A percentile compares a stretch with the other conserved stretches of the same genome.
phyloP scores from a whole-genome alignment of 2,113 vertebrate genomes.

The Scolopax mira region DNA sequence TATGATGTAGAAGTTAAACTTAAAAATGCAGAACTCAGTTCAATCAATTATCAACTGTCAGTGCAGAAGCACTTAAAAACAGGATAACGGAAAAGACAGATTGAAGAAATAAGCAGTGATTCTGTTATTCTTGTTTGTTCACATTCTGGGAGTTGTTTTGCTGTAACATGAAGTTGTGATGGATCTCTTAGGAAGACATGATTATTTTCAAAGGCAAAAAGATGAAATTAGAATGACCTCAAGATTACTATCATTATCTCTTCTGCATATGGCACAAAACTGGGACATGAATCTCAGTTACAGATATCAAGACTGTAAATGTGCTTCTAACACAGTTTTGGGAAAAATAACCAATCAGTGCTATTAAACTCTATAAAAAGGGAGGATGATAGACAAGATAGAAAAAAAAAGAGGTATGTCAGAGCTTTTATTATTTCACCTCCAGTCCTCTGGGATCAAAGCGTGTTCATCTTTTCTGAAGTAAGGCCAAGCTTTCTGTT shows the following conservation, averaged over 20 bases:
- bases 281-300: background rate
- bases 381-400: background rate
- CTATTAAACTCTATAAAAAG: background rate
- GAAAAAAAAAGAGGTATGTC: background rate
- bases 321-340: background rate
- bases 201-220: background rate
- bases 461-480: background rate
- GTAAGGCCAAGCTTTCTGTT: background rate
- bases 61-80: background rate
- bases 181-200: background rate
- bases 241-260: background rate
- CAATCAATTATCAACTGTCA: background rate
- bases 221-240: background rate
- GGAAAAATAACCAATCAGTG: background rate
- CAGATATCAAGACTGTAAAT: background rate
- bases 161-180: background rate
- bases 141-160: accelerated
- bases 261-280: background rate
- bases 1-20: background rate
- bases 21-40: background rate
- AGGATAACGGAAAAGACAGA: background rate
- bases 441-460: background rate
- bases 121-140: background rate
- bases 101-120: background rate
- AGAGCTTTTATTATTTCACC: background rate